Evolutionary conservation across 2,113 vertebrate genomes (phyloP).

Genomic region (Spheniscus mendiculus): DNA sequence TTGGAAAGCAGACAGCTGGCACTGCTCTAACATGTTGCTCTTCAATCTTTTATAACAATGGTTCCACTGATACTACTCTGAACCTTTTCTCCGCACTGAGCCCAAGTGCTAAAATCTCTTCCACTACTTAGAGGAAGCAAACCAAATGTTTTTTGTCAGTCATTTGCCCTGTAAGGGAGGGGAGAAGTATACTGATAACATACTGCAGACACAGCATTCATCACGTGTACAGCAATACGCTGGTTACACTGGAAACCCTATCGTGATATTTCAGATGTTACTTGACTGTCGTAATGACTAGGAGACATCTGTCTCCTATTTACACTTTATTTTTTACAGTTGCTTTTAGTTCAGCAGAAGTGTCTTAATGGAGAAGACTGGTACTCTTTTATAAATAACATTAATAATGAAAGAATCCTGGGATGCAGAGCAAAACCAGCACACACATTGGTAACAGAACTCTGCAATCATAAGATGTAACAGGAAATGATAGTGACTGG

Average conservation of each 20-base stretch:
- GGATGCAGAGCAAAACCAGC: constrained; percentile 40
- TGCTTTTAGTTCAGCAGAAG: constrained; percentile 44
- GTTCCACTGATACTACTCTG: constrained; percentile 27
- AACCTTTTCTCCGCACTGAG: background rate
- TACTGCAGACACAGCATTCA: background rate
- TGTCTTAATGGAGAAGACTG: constrained; percentile 39
- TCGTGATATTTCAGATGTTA: constrained; percentile 32
- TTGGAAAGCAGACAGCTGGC: constrained; percentile 78
- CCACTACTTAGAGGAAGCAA: background rate
- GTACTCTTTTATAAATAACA: constrained; percentile 35
- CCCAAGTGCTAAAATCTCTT: background rate
- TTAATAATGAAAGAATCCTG: constrained; percentile 58
- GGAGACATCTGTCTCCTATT: constrained; percentile 36
- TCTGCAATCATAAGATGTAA: background rate
- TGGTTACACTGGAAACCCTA: constrained; percentile 16
- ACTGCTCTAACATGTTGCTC: constrained; percentile 15
- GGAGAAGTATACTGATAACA: background rate
- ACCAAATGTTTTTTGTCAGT: background rate
- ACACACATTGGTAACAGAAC: constrained; percentile 38
- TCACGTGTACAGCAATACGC: background rate
- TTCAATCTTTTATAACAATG: constrained; percentile 59
- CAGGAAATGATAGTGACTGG: background rate
- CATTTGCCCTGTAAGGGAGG: background rate
- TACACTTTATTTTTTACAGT: constrained; percentile 37
- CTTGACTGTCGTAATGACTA: background rate